Conservation (phyloP, 2,888 invertebrate genomes). For the Reticulitermes lucifugus region DNA sequence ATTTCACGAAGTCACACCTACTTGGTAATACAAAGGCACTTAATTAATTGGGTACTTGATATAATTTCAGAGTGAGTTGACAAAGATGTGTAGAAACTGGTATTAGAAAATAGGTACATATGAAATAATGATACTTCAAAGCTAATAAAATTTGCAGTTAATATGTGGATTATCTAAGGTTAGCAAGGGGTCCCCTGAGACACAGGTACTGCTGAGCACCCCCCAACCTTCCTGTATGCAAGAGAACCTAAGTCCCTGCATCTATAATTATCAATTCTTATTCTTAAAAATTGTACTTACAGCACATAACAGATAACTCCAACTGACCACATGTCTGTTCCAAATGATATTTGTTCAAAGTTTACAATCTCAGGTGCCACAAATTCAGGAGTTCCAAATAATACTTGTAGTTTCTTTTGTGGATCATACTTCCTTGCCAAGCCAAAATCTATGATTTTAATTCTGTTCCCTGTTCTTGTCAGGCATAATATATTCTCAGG, state of each 20-base stretch:
- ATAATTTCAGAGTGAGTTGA: no score
- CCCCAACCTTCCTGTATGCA: not conserved
- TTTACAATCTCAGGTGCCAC: constrained; percentile 99
- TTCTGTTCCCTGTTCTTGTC: constrained; percentile 95
- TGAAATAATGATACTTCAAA: no score
- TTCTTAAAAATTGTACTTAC: constrained; percentile 72
- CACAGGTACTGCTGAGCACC: not conserved
- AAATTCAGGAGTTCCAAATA: constrained; percentile 99
- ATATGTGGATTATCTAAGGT: not conserved
- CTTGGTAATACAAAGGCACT: no score
- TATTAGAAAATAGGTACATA: no score
- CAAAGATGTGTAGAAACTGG: no score
- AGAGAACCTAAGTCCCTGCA: not conserved
- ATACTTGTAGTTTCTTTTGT: constrained; percentile 89
- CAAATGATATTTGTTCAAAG: constrained; percentile 95
- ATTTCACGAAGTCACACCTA: no score
- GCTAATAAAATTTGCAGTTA: no score
- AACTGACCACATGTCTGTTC: constrained; percentile 99
- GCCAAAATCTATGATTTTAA: constrained; percentile 99
- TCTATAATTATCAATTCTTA: not conserved
- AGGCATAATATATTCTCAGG: constrained; percentile 98
- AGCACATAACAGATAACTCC: constrained; percentile 98
- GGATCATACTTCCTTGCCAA: constrained; percentile 93
- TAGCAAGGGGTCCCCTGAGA: not conserved
- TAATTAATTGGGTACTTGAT: no score